A percentile compares a stretch with the other conserved stretches of the same genome.
These are phyloP conservation scores for Allolobophora icterica DNA, from an alignment of 2,888 invertebrate species.

Conservation along the genomic window DNA sequence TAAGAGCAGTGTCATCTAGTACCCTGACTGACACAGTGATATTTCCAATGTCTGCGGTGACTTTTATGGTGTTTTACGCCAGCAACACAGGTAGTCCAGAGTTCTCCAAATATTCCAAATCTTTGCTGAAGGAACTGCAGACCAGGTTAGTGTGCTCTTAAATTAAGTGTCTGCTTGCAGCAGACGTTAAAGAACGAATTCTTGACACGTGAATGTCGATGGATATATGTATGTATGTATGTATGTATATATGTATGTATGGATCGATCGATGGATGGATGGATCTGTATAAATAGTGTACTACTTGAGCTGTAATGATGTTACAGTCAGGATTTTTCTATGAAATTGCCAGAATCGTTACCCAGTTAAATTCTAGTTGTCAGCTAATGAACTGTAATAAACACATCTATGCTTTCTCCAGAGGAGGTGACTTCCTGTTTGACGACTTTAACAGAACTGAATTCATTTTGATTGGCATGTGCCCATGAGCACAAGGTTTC, in stretches of 20 bases:
- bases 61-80: slow-evolving; percentile 3
- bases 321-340: neutral
- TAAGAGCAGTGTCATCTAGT: slow-evolving; percentile 6
- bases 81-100: neutral
- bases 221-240: neutral
- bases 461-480: neutral
- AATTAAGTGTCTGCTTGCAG: too few species aligned
- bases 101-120: neutral
- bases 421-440: neutral
- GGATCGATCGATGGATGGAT: neutral
- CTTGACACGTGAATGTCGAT: neutral
- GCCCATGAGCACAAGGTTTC: neutral
- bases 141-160: neutral
- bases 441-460: neutral
- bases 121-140: neutral
- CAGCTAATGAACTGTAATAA: too few species aligned
- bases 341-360: neutral
- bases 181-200: neutral
- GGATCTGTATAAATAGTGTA: neutral
- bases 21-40: neutral
- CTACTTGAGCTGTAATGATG: neutral
- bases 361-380: neutral
- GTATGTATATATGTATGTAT: neutral
- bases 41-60: slow-evolving; percentile 8
- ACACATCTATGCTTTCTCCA: neutral